Evolutionary conservation across 2,888 invertebrate species (phyloP).

Genomic region (Microplitis manilae): DNA sequence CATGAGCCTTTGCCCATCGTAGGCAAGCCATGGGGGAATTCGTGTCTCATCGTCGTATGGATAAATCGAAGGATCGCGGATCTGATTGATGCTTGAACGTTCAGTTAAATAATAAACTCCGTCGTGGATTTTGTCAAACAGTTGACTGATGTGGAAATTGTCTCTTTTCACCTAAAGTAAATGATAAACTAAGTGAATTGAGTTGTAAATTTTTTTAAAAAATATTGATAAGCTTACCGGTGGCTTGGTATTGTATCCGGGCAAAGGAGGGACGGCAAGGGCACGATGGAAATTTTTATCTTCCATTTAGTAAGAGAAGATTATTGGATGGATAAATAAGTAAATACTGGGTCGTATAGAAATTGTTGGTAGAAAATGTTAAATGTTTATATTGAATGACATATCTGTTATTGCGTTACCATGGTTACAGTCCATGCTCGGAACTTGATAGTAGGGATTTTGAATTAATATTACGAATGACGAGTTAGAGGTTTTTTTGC

Average conservation of each 20-base stretch:
- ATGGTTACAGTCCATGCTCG: not conserved
- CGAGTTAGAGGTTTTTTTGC: too few relatives aligned
- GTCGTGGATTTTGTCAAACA: constrained; percentile 76
- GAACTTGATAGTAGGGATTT: not conserved
- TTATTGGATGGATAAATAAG: not conserved
- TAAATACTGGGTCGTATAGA: not conserved
- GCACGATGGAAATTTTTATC: constrained; percentile 73
- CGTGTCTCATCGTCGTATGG: constrained; percentile 83
- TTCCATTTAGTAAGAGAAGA: not conserved
- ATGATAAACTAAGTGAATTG: not conserved
- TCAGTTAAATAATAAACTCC: constrained; percentile 78
- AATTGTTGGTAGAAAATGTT: not conserved
- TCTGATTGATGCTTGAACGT: constrained; percentile 76
- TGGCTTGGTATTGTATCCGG: constrained; percentile 80
- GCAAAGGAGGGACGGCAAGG: constrained; percentile 81
- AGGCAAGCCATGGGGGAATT: constrained; percentile 88
- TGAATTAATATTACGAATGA: too few relatives aligned
- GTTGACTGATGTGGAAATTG: constrained; percentile 77
- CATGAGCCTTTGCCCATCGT: constrained; percentile 87
- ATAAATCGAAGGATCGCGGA: constrained; percentile 80
- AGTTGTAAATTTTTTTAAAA: not conserved
- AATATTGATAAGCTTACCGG: constrained; percentile 73
- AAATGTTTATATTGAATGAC: not conserved
- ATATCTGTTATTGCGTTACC: constrained; percentile 12
- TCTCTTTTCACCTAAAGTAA: constrained; percentile 76